A percentile compares a stretch with the other conserved stretches of the same genome.
Evolutionary conservation across 2,113 vertebrate genomes (phyloP).

Genomic region (Pachypanchax playfairii): DNA sequence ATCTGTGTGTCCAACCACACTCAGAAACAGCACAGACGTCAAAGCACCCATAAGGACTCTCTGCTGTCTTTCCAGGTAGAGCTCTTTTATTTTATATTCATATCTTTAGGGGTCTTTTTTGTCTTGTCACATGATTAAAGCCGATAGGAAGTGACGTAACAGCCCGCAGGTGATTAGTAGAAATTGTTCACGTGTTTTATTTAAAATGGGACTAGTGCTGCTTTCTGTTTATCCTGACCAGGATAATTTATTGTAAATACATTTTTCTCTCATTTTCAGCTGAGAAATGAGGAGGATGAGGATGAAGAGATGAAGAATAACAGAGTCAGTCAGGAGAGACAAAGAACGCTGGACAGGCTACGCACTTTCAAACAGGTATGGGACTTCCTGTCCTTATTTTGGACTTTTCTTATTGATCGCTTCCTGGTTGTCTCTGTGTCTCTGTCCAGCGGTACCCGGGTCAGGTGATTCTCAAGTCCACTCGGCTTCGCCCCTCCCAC

Average conservation of each 20-base stretch:
- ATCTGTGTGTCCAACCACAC: constrained; percentile 93
- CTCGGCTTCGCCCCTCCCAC: constrained; percentile 84
- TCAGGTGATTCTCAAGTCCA: constrained; percentile 95
- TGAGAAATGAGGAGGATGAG: constrained; percentile 83
- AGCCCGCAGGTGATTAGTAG: neutral
- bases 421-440: neutral
- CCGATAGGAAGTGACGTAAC: neutral
- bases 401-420: neutral
- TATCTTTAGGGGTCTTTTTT: neutral
- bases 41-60: constrained; percentile 79
- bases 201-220: too few relatives aligned
- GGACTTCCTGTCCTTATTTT: neutral
- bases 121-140: neutral
- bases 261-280: constrained; percentile 17
- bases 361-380: constrained; percentile 94
- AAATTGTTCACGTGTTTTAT: neutral
- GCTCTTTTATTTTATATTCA: constrained; percentile 25
- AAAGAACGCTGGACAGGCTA: constrained; percentile 93
- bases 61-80: constrained; percentile 79
- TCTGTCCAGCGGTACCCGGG: constrained; percentile 88
- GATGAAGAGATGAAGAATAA: constrained; percentile 89
- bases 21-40: constrained; percentile 86
- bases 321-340: constrained; percentile 93
- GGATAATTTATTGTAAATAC: too few relatives aligned
- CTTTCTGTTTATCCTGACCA: too few relatives aligned